Conservation (phyloP, 2,888 invertebrate genomes). For the Panzeria rudis region DNA sequence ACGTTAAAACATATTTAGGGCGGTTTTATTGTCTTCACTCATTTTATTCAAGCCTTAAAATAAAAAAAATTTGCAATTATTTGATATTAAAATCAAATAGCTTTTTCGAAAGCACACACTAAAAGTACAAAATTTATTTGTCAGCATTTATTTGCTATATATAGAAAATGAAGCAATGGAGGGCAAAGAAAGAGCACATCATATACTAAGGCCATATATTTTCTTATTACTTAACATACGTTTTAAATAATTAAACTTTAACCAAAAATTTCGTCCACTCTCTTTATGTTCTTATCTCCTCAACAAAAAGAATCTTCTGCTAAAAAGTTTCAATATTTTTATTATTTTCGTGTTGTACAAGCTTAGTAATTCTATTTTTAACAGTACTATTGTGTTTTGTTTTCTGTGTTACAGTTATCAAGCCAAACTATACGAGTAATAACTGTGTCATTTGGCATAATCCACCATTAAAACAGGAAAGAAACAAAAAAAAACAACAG, state of each 20-base stretch:
- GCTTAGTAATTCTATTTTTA: background rate
- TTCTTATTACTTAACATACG: too few species aligned
- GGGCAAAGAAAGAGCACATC: too few species aligned
- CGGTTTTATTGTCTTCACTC: too few species aligned
- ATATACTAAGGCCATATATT: too few species aligned
- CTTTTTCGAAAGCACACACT: background rate
- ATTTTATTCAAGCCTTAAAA: too few species aligned
- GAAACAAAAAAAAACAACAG: conserved; percentile 13
- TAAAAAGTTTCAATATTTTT: too few species aligned
- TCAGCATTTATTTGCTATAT: background rate
- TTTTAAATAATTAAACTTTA: too few species aligned
- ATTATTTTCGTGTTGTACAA: background rate
- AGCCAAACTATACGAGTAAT: background rate
- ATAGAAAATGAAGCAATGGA: background rate
- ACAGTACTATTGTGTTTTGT: background rate
- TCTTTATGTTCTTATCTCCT: too few species aligned
- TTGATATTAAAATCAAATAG: background rate
- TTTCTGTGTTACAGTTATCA: background rate
- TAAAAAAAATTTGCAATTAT: background rate
- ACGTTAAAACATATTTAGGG: too few species aligned
- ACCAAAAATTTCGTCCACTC: too few species aligned
- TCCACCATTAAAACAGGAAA: too few species aligned
- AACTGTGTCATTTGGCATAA: conserved; percentile 60
- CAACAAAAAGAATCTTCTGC: too few species aligned
- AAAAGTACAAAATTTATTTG: background rate